Percentiles rank a stretch among this genome's conserved stretches.
These are phyloP conservation scores for Acanthosepion pharaonis DNA, from an alignment of 2,888 invertebrate genomes.

Conservation along the genomic window DNA sequence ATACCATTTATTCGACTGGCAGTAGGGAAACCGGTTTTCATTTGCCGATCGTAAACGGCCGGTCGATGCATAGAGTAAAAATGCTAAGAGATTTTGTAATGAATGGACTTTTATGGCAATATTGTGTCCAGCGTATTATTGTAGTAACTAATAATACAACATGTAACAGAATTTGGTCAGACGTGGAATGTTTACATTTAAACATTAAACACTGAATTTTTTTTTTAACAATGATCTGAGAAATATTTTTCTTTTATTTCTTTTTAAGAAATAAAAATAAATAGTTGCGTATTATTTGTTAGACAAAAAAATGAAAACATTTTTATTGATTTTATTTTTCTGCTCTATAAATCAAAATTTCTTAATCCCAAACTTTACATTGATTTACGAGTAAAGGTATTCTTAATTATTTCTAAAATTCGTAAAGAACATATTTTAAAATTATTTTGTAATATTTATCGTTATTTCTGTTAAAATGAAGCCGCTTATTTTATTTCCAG, in stretches of 20 bases:
- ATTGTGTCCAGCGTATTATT: background rate
- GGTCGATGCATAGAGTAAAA: background rate
- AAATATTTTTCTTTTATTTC: background rate
- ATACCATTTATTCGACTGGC: constrained; percentile 15
- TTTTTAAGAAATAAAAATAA: background rate
- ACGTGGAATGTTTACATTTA: constrained; percentile 4
- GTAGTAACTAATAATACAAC: too few relatives aligned
- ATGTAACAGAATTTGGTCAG: background rate
- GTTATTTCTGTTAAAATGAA: too few relatives aligned
- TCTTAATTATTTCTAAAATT: too few relatives aligned
- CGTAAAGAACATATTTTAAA: too few relatives aligned
- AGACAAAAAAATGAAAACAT: background rate
- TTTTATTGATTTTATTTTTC: too few relatives aligned
- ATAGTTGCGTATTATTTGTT: background rate
- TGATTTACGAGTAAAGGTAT: too few relatives aligned
- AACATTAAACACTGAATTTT: background rate
- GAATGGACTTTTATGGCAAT: background rate
- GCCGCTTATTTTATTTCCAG: too few relatives aligned
- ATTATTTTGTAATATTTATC: too few relatives aligned
- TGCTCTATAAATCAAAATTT: too few relatives aligned
- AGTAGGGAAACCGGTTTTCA: background rate
- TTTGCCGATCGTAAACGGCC: constrained; percentile 14
- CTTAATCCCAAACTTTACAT: too few relatives aligned
- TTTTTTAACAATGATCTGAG: background rate
- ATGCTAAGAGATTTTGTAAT: background rate